These are phyloP conservation scores for Dermatophagoides farinae DNA, from an alignment of 1,140 invertebrate genomes.

Conservation along the genomic window DNA sequence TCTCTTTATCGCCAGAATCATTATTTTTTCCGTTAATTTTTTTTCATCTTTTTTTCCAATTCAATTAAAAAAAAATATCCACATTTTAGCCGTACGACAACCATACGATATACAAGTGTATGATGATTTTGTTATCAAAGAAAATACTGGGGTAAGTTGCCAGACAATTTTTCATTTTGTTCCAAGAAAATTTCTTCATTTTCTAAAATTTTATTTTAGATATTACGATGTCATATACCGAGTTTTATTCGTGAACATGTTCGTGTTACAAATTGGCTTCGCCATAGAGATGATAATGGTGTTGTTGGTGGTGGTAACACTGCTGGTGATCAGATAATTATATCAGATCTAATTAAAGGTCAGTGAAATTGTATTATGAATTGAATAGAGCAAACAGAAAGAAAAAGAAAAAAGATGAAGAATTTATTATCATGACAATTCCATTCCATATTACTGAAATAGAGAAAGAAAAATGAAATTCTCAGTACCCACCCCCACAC, in stretches of 20 bases:
- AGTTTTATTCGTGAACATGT: conserved; percentile 77
- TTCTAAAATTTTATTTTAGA: conserved; percentile 18
- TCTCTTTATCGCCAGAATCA: too few relatives aligned
- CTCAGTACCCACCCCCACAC: too few relatives aligned
- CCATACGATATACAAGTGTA: conserved; percentile 22
- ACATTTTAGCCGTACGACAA: background rate
- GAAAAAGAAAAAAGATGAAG: too few relatives aligned
- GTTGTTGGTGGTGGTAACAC: too few relatives aligned
- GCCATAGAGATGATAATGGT: background rate
- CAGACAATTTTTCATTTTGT: conserved; percentile 13
- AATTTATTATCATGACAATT: too few relatives aligned
- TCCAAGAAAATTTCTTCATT: too few relatives aligned
- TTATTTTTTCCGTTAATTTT: too few relatives aligned
- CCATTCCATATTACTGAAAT: too few relatives aligned
- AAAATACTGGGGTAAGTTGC: conserved; percentile 24
- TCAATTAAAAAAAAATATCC: too few relatives aligned
- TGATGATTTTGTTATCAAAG: conserved; percentile 25
- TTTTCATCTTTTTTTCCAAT: too few relatives aligned
- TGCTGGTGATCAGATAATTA: background rate
- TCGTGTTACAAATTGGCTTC: conserved; percentile 54
- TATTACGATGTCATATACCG: conserved; percentile 75
- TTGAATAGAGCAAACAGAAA: background rate
- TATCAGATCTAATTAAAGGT: conserved; percentile 5
- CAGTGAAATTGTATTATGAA: background rate
- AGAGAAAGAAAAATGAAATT: too few relatives aligned